A percentile compares a stretch with the other conserved stretches of the same genome.
Conservation (phyloP, 2,113 vertebrate species). For the Oceanodroma tethys region DNA sequence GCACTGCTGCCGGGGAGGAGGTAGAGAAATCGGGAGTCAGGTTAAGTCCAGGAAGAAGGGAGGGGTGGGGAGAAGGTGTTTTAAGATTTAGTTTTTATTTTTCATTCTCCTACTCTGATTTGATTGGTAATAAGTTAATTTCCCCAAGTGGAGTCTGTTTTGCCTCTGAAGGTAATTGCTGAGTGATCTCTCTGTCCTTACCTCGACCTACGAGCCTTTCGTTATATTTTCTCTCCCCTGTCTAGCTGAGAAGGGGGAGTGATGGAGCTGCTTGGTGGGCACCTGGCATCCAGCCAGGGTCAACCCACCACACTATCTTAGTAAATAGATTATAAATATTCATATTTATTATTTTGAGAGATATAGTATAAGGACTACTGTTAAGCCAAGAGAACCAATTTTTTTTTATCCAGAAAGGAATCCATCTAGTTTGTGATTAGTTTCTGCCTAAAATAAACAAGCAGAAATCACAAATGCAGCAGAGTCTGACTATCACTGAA, state of each 20-base stretch:
- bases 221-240: background rate
- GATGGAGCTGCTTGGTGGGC: background rate
- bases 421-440: background rate
- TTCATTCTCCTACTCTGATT: background rate
- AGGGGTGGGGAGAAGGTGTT: background rate
- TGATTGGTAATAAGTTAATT: background rate
- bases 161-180: background rate
- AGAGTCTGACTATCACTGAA: background rate
- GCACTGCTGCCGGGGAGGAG: rapidly evolving
- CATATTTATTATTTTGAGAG: background rate
- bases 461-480: background rate
- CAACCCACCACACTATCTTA: background rate
- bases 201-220: background rate
- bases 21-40: background rate
- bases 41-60: background rate
- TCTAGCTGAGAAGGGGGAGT: background rate
- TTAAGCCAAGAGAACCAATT: background rate
- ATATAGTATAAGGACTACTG: background rate
- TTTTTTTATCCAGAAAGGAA: background rate
- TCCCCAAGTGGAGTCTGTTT: background rate
- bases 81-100: background rate
- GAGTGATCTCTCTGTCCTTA: background rate
- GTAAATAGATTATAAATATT: background rate
- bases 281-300: background rate
- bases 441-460: background rate